Conservation (phyloP, 2,888 invertebrate species). For the Rotaria magnacalcarata region DNA sequence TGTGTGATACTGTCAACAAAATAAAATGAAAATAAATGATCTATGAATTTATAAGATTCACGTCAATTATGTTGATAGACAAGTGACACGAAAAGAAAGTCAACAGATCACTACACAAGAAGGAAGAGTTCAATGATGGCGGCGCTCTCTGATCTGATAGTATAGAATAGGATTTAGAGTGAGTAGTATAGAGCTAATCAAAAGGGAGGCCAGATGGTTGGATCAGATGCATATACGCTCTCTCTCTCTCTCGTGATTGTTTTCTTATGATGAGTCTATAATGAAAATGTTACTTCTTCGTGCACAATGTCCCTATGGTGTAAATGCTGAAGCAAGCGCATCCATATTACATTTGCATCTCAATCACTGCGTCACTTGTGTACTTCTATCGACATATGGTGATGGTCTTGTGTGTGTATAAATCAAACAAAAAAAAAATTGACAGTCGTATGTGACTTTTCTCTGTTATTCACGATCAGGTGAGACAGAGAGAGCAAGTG, state of each 20-base stretch:
- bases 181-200: background rate
- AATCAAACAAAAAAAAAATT: constrained; percentile 14
- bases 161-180: background rate
- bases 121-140: background rate
- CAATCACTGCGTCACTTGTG: constrained; percentile 1
- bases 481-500: background rate
- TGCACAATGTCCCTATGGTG: background rate
- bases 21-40: background rate
- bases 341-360: constrained; percentile 20
- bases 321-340: background rate
- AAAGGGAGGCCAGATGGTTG: constrained; percentile 14
- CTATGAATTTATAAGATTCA: background rate
- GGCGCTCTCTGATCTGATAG: background rate
- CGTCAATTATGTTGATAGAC: background rate
- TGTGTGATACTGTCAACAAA: constrained; percentile 26
- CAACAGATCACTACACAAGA: background rate
- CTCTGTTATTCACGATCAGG: background rate
- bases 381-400: constrained; percentile 24
- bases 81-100: background rate
- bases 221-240: background rate
- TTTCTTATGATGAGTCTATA: background rate
- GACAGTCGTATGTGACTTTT: constrained; percentile 5
- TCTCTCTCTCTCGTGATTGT: background rate
- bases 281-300: background rate
- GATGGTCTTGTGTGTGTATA: background rate